These are phyloP conservation scores for Eilema griseolum DNA, from an alignment of 2,888 invertebrate species.

Conservation along the genomic window DNA sequence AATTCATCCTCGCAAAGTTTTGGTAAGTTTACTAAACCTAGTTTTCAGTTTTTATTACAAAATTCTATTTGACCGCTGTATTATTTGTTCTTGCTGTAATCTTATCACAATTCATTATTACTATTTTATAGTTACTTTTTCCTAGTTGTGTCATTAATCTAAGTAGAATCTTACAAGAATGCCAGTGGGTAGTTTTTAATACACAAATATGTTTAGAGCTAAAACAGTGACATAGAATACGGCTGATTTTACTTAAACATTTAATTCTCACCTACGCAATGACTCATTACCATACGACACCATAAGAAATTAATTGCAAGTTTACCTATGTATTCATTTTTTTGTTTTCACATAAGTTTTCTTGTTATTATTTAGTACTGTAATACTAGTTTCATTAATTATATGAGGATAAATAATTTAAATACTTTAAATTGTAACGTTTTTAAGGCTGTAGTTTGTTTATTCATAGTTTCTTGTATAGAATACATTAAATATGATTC, in stretches of 20 bases:
- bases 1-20: slow-evolving; percentile 54
- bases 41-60: slow-evolving; percentile 51
- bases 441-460: background rate
- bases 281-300: slow-evolving; percentile 2
- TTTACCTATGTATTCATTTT: background rate
- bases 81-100: slow-evolving; percentile 67
- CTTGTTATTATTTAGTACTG: background rate
- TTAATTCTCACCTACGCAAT: slow-evolving; percentile 20
- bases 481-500: background rate
- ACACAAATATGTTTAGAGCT: background rate
- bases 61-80: slow-evolving; percentile 57
- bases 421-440: background rate
- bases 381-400: background rate
- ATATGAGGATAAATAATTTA: background rate
- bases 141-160: slow-evolving; percentile 46
- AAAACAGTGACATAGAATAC: slow-evolving; percentile 9
- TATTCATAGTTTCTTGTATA: background rate
- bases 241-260: slow-evolving; percentile 12
- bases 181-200: slow-evolving; percentile 26
- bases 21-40: slow-evolving; percentile 67
- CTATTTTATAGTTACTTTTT: slow-evolving; percentile 32
- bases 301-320: background rate
- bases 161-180: slow-evolving; percentile 49
- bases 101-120: slow-evolving; percentile 61
- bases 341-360: background rate